phyloP scores from a whole-genome alignment of 2,113 vertebrate species.

The Stigmatopora nigra region DNA sequence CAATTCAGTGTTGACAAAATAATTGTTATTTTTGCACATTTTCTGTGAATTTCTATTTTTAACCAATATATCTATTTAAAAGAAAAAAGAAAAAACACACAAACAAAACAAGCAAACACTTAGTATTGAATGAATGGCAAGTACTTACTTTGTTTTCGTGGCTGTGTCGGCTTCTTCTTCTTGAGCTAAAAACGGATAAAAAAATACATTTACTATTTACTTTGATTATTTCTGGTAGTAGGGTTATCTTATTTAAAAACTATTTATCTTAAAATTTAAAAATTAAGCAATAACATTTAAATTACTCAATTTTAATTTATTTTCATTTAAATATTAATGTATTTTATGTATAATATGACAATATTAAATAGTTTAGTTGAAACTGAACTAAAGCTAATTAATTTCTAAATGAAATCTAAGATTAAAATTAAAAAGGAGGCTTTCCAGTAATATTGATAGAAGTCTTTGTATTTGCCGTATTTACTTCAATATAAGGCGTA shows the following conservation, averaged over 20 bases:
- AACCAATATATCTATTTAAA: background rate
- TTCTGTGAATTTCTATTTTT: background rate
- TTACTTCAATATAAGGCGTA: too few relatives aligned
- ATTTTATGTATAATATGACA: too few relatives aligned
- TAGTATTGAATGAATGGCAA: conserved; percentile 2
- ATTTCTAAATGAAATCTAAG: too few relatives aligned
- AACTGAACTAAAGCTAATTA: too few relatives aligned
- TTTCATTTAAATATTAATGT: too few relatives aligned
- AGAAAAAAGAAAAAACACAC: background rate
- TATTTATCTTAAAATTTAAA: too few relatives aligned
- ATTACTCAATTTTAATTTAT: too few relatives aligned
- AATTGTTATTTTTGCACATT: background rate
- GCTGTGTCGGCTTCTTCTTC: conserved; percentile 40
- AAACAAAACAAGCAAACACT: background rate
- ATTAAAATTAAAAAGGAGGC: too few relatives aligned
- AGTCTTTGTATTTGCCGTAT: too few relatives aligned
- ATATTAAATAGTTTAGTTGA: too few relatives aligned
- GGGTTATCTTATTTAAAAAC: background rate
- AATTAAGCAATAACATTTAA: too few relatives aligned
- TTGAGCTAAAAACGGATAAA: conserved; percentile 28
- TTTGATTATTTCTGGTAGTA: background rate
- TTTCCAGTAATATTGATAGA: too few relatives aligned
- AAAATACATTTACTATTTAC: background rate
- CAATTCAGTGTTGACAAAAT: background rate
- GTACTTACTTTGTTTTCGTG: conserved; percentile 62